Base-by-base conservation (phyloP, 2,113 vertebrate species). In the Alaudala cheleensis region DNA sequence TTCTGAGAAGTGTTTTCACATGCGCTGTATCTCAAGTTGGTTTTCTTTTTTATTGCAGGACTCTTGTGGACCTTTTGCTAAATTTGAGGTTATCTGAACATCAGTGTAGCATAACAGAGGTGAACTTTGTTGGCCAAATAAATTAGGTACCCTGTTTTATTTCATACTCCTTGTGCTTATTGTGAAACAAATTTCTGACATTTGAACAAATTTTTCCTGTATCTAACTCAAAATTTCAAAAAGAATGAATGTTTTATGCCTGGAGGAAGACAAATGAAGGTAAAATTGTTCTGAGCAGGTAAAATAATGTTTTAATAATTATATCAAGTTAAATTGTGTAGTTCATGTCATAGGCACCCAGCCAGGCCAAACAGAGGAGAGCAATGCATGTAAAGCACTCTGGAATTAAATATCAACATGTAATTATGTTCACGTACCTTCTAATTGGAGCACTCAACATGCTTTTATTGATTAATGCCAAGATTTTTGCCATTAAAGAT, bases 1-100 rank as follows among this genome's bases (percentile, higher is more conserved):
- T 69, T 82, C 56, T 29, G 14, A 72, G 26, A 82, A 62, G 33
- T 22, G 23, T 73, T 81, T 79, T 62, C 39, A 34, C 11, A 14
- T 13, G 11, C 17, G 15, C 21, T 79, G 2, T 29, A 53, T 40
- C 17, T 64, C 34, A 13, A 17, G 56, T 33, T 65, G 18, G 29
- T 64, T 70, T 95, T 60, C 19, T 93, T 44, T 89, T 86, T 66
- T 96, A n/a, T 90, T 37, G 18, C 67, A 97, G 97, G 86, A 42
- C 28, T 77, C 44, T 61, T 57, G 29, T 53, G 33, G 64, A 95
- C 45, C 79, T 95, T 24, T 40, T 92, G 45, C 56, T 90, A 61
- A 73, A 49, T 65, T 69, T 96, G 53, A 92, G 31, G 23, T 54
- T 72, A 72, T 85, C 77, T 18, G 92, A 93, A 44, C 64, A 37